These are phyloP conservation scores for Anaspis maculata DNA, from an alignment of 2,888 invertebrate species.

Conservation along the genomic window DNA sequence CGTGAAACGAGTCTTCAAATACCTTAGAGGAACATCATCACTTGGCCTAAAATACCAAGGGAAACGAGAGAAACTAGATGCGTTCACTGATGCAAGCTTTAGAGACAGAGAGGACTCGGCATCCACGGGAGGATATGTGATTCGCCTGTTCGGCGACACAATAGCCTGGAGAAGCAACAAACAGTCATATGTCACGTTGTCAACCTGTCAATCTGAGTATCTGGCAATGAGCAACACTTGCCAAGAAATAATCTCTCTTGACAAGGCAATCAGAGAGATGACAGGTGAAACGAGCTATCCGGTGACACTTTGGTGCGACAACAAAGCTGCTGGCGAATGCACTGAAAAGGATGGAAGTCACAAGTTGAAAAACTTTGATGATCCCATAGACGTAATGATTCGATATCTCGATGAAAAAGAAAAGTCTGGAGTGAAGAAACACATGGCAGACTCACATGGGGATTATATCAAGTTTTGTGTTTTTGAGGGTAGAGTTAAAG, in stretches of 20 bases:
- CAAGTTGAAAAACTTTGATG: neutral
- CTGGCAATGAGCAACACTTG: neutral
- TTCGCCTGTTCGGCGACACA: neutral
- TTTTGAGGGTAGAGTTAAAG: no score
- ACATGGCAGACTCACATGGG: neutral
- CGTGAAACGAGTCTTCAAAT: neutral
- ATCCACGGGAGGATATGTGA: neutral
- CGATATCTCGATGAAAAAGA: neutral
- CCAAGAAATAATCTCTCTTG: neutral
- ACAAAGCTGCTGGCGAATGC: neutral
- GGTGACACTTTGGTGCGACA: neutral
- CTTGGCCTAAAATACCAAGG: neutral
- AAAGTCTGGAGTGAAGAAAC: neutral
- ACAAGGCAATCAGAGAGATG: neutral
- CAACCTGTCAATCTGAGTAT: neutral
- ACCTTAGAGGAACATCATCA: neutral
- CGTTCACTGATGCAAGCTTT: neutral
- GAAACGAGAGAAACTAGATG: neutral
- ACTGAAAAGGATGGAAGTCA: neutral
- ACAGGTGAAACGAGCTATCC: neutral
- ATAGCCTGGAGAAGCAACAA: neutral
- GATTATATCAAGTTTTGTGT: neutral
- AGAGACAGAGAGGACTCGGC: neutral
- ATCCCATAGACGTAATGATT: neutral
- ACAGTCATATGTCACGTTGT: neutral